A percentile compares a stretch with the other conserved stretches of the same genome.
Evolutionary conservation across 2,113 vertebrate genomes (phyloP).

Genomic region (Dipodomys spectabilis): DNA sequence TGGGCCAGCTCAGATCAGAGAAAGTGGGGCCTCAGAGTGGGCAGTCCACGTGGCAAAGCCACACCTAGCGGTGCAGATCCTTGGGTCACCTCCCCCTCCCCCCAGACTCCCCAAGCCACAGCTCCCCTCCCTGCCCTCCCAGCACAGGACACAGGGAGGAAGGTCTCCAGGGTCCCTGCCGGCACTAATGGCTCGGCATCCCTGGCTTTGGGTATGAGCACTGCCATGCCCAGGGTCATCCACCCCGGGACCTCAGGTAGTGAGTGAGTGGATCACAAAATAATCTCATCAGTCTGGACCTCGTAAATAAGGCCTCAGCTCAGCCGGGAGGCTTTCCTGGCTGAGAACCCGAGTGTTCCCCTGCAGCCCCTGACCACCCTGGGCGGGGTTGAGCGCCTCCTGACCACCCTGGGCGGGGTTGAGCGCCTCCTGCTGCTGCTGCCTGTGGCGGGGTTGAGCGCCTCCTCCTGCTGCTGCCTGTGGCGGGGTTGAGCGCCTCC

Average conservation of each 20-base stretch:
- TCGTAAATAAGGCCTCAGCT: background rate
- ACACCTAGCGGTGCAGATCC: rapidly evolving
- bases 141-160: background rate
- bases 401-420: no score
- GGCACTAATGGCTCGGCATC: rapidly evolving
- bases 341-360: background rate
- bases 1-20: no score
- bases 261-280: background rate
- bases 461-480: no score
- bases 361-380: no score
- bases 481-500: rapidly evolving
- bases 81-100: rapidly evolving
- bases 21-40: no score
- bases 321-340: background rate
- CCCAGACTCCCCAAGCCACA: background rate
- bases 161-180: background rate
- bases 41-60: no score
- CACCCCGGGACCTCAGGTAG: background rate
- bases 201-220: rapidly evolving
- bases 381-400: background rate
- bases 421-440: no score
- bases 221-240: background rate
- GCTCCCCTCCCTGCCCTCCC: rapidly evolving
- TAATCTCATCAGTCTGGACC: background rate
- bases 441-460: no score